Base-by-base conservation (phyloP, 2,797 vertebrate species). In the Alca torda region DNA sequence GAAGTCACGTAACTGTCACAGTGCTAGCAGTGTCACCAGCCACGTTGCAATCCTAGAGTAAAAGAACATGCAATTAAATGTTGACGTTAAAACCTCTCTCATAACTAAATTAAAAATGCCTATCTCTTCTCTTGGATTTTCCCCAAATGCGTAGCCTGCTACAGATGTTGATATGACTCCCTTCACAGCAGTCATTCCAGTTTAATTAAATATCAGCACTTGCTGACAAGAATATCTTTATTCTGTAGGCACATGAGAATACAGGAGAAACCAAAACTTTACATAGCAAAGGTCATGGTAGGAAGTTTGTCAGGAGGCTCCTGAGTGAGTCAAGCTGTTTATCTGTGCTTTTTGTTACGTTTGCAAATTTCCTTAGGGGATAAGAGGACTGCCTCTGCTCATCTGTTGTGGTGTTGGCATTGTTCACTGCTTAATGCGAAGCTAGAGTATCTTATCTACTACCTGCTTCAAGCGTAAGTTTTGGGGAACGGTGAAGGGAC, bases 171-270 rank as follows among this genome's bases (percentile, higher is more conserved):
- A 6, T 86, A 33, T 19, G 78, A 76, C 51, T 93, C 74, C 74
- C 67, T 89, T 82, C 74, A 53, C 67, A 84, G 90, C 46, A 88
- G 77, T 92, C 77, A 51, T 76, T 89, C 70, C 0, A 0, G 43
- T 74, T 93, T 96, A 95, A 94, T 94, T 95, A 93, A 95, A 57
- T 88, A 92, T 57, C 59, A 56, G 43, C 16, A 7, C 43, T 96
- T 91, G 77, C 59, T 90, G 92, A 86, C 65, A 60, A 64, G 60
- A 87, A 31, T 87, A 39, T 95, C 68, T 79, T 90, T 37, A 80
- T 93, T 93, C 67, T 90, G 43, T 82, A 82, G 41, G 63, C 80
- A 46, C 6, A 8, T 43, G 73, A 78, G 73, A 88, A 69, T 69
- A 77, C 54, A 79, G 19, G 51, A 93, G 88, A 94, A 96, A 45